phyloP scores from a whole-genome alignment of 2,113 vertebrate species.

The Malurus alboscapulatus region DNA sequence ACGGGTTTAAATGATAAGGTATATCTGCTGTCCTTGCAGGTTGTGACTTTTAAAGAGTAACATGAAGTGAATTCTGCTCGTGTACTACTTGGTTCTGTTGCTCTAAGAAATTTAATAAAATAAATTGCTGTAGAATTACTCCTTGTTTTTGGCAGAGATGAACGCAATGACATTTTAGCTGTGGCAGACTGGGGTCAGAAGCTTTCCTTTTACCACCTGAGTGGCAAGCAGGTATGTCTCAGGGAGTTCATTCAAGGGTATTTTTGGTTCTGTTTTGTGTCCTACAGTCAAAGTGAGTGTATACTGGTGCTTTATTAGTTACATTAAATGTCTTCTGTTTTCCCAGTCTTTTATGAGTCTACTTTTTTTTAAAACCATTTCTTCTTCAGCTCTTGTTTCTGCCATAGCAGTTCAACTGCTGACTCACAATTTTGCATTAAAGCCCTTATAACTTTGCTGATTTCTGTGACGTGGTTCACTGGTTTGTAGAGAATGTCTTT shows the following conservation, averaged over 20 bases:
- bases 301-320: neutral
- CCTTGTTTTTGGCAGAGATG: slow-evolving; percentile 80
- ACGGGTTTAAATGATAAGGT: neutral
- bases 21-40: neutral
- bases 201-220: slow-evolving; percentile 96
- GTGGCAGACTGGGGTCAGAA: slow-evolving; percentile 97
- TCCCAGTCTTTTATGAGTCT: neutral
- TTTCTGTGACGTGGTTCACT: neutral
- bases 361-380: neutral
- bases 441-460: neutral
- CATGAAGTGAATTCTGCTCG: neutral
- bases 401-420: neutral
- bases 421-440: neutral
- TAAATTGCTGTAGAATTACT: neutral
- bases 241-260: neutral
- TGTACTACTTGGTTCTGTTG: neutral
- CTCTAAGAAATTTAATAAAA: neutral
- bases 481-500: neutral
- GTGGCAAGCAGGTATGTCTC: slow-evolving; percentile 90
- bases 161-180: slow-evolving; percentile 93
- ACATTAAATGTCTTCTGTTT: neutral
- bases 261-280: neutral
- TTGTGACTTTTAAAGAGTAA: neutral
- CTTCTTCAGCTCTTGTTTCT: neutral
- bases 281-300: neutral